A percentile compares a stretch with the other conserved stretches of the same genome.
phyloP scores from a whole-genome alignment of 2,113 vertebrate species.

The Hoplias malabaricus region DNA sequence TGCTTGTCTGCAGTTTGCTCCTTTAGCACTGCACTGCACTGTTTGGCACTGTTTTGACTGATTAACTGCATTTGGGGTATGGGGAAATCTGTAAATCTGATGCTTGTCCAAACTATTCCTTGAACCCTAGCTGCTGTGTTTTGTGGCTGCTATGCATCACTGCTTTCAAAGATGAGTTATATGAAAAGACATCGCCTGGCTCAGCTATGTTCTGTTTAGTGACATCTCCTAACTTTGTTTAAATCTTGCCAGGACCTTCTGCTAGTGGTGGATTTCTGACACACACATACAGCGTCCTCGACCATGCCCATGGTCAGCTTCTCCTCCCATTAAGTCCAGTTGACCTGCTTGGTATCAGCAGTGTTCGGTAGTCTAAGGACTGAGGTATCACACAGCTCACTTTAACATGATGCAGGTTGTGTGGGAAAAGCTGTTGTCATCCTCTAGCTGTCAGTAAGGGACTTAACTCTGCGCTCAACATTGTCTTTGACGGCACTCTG shows the following conservation, averaged over 20 bases:
- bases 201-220: slow-evolving; percentile 6
- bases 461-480: neutral
- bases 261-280: neutral
- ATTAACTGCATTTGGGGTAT: neutral
- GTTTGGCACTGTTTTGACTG: neutral
- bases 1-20: neutral
- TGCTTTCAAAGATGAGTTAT: slow-evolving; percentile 29
- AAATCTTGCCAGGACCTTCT: slow-evolving; percentile 1
- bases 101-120: neutral
- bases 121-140: neutral
- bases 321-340: slow-evolving; percentile 7
- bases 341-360: neutral
- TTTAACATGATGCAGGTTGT: neutral
- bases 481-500: neutral
- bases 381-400: slow-evolving; percentile 5
- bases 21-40: too few relatives aligned
- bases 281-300: neutral
- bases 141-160: neutral
- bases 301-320: slow-evolving; percentile 20
- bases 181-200: neutral
- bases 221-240: slow-evolving; percentile 3
- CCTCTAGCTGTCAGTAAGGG: neutral
- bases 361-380: neutral
- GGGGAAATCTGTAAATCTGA: neutral
- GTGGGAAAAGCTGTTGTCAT: neutral